Percentiles rank a stretch among this genome's conserved stretches.
Evolutionary conservation across 2,888 invertebrate genomes (phyloP).

Genomic region (Agrypnus murinus): DNA sequence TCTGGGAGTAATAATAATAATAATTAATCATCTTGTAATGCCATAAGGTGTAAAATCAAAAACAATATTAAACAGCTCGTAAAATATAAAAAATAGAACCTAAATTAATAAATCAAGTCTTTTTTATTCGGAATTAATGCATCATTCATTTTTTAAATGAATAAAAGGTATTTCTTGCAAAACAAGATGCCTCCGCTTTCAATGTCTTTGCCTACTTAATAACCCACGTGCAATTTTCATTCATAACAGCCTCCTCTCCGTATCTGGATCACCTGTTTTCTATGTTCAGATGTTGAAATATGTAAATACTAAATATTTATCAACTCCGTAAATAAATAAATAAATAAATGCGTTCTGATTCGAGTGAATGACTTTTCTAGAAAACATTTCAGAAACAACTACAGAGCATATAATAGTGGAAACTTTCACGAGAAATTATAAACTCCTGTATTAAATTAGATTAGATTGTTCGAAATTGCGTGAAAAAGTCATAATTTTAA

Average conservation of each 20-base stretch:
- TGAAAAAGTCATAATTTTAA: conserved; percentile 39
- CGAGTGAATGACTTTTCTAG: conserved; percentile 33
- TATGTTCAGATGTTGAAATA: conserved; percentile 26
- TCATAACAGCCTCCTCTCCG: conserved; percentile 31
- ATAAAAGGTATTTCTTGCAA: conserved; percentile 18
- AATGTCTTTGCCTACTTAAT: conserved; percentile 29
- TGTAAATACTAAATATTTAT: conserved; percentile 24
- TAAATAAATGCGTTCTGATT: not conserved
- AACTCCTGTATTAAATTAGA: conserved; percentile 30
- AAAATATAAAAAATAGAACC: too few relatives aligned
- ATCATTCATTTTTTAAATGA: not conserved
- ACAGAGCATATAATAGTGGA: conserved; percentile 25
- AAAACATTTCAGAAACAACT: not conserved
- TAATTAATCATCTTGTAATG: too few relatives aligned
- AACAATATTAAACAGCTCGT: too few relatives aligned
- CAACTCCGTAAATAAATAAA: conserved; percentile 16
- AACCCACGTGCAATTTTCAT: conserved; percentile 32
- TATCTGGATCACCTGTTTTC: conserved; percentile 16
- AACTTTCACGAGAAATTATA: conserved; percentile 40
- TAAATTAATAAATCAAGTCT: too few relatives aligned
- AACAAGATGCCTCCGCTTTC: conserved; percentile 28
- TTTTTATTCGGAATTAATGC: too few relatives aligned
- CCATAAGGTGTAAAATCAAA: too few relatives aligned
- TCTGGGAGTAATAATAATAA: too few relatives aligned
- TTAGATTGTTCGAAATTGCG: conserved; percentile 39